Evolutionary conservation across 2,888 invertebrate species (phyloP).

Genomic region (Lochmaea crataegi): DNA sequence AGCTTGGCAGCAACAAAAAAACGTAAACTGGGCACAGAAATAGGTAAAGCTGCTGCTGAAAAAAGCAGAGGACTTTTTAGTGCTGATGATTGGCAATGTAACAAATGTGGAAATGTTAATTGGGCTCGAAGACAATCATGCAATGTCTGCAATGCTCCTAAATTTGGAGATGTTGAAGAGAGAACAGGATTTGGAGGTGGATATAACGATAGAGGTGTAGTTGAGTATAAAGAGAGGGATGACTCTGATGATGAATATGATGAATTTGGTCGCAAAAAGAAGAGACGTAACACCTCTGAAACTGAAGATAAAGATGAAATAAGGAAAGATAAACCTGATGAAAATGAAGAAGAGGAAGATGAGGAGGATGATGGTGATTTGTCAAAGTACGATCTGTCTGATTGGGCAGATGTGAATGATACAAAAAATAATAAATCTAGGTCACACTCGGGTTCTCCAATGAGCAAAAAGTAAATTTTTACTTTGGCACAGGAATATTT

Average conservation of each 20-base stretch:
- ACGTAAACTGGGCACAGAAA: constrained; percentile 93
- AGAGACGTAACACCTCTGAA: constrained; percentile 46
- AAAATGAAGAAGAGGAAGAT: constrained; percentile 53
- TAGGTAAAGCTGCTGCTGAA: constrained; percentile 98
- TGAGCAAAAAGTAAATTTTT: constrained; percentile 21
- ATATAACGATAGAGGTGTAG: constrained; percentile 95
- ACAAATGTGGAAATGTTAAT: constrained; percentile 99
- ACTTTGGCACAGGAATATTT: neutral
- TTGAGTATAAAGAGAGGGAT: constrained; percentile 92
- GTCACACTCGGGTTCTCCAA: constrained; percentile 23
- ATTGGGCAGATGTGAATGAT: constrained; percentile 65
- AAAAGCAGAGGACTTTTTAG: constrained; percentile 95
- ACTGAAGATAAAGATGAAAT: constrained; percentile 36
- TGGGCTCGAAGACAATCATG: constrained; percentile 97
- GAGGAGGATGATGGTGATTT: constrained; percentile 70
- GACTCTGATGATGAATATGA: constrained; percentile 96
- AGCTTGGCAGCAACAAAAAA: constrained; percentile 67
- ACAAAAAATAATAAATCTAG: constrained; percentile 51
- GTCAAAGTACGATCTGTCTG: constrained; percentile 70
- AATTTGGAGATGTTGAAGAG: constrained; percentile 92
- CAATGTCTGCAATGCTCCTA: constrained; percentile 99
- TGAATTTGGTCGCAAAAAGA: constrained; percentile 71
- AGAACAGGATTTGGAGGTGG: constrained; percentile 86
- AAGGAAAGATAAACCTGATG: constrained; percentile 8
- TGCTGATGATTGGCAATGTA: constrained; percentile 99